Evolutionary conservation across 2,797 vertebrate species (phyloP), one percentile per base, ranked within the genome.

Genomic region (Parauchenoglanis punctatus): DNA sequence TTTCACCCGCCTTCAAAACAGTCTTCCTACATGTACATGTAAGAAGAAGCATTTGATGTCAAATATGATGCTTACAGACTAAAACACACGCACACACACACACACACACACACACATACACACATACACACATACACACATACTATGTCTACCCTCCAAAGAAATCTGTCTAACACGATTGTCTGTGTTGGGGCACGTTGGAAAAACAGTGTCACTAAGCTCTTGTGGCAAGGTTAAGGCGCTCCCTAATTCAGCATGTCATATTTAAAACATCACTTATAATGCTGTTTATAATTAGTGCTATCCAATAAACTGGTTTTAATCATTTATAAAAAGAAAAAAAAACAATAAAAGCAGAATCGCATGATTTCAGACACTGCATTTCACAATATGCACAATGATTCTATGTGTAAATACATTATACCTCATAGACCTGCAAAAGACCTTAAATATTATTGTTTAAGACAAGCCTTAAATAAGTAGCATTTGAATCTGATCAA

Each of bases 141-240:
- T 28, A 20, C 8, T 17, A 12, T 25, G 31, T 23, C n/a, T 31
- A 49, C 58, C 49, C 10, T 59, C 52, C 13, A 20, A 76, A 86
- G 56, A 82, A 67, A 58, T 76, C 35, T 46, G 75, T 87, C 72
- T 75, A 77, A 84, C 3, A 12, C n/a, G 82, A 85, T 88, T 88
- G 87, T 85, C 58, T 65, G 54, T 68, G 81, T 85, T 77, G 63
- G 28, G 72, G 80, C 75, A 76, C 4, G 23, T 28, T 67, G 76
- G 25, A 65, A 31, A 31, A 83, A 68, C 23, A 8, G 25, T 87
- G 61, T 84, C 85, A 20, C 54, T 85, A 35, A 86, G 85, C 85
- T 87, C 80, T 84, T 54, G 40, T 85, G 80, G 35, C 78, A 81
- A 63, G 40, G 58, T 63, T 81, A 25, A 61, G 44, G 18, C 56